Base-by-base conservation (phyloP, 1,140 invertebrate genomes). In the Listronotus oregonensis region DNA sequence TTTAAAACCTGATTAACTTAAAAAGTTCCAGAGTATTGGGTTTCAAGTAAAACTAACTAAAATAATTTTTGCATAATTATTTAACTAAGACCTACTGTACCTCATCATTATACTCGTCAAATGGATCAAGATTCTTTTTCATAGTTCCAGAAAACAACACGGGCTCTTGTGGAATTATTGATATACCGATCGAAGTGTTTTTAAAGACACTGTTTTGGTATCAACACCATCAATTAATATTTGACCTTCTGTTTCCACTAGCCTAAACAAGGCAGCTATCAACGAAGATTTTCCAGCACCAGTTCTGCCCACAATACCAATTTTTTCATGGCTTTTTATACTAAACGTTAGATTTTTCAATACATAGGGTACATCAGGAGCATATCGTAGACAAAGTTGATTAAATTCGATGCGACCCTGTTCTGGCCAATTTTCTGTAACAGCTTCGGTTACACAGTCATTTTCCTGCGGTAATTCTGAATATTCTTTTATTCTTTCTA, bases 71-170 rank as follows among this genome's bases (percentile, higher is more conserved):
- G n/a, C n/a, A n/a, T n/a, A n/a, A 37, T 12, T 37, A 12, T 37
- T 37, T 1, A 10, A 10, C 7, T 37, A 10, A 37, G 8, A 4
- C 8, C 3, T 9, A 10, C 8, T 37, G 8, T 37, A 37, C 34
- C 34, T 37, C 34, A 12, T 37, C 34, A 37, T 7, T 37, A 12
- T 37, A 37, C 34, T 37, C 34, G 11, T 37, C 34, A 37, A 37
- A 37, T 4, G 34, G 34, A 37, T 37, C 34, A 3, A 37, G 34
- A 37, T 37, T 37, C 71, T 88, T 88, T 14, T 94, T 83, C 49
- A 95, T 71, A 8, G 86, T 87, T 0, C 91, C 92, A 10, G 88
- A 90, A 77, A 95, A 96, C 0, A 95, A 79, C 0, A 94, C 86
- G 0, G 92, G 91, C 64, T 37, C 34, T 12, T 37, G 34, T 1